Percentiles rank a stretch among this genome's conserved stretches.
Evolutionary conservation across 2,888 invertebrate species (phyloP).

Genomic region (Andrena fulva): DNA sequence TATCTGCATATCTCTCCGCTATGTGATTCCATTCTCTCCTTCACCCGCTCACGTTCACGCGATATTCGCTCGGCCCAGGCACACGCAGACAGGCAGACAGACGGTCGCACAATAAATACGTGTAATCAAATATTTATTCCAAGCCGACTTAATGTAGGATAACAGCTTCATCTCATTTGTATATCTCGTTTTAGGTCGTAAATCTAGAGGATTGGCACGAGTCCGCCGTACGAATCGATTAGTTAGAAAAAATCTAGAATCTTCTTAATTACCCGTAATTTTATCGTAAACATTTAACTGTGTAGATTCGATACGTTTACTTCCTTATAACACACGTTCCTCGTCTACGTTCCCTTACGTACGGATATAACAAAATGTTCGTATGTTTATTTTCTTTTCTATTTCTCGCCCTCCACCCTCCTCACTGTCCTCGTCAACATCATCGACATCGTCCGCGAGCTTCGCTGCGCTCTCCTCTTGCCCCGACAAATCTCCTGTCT

Average conservation of each 20-base stretch:
- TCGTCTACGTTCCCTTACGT: conserved; percentile 60
- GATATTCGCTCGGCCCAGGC: conserved; percentile 4
- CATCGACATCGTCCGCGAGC: conserved; percentile 6
- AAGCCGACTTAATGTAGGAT: conserved; percentile 80
- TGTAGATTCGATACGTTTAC: conserved; percentile 80
- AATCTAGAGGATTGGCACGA: conserved; percentile 81
- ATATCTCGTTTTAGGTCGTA: conserved; percentile 78
- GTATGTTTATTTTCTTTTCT: conserved; percentile 37
- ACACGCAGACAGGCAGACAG: conserved; percentile 25
- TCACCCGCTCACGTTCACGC: conserved; percentile 11
- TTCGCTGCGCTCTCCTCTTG: not conserved
- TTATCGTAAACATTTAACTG: conserved; percentile 84
- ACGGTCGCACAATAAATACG: conserved; percentile 69
- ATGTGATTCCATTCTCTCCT: conserved; percentile 13
- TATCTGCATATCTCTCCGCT: conserved; percentile 50
- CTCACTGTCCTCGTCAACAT: conserved; percentile 13
- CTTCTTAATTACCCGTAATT: conserved; percentile 84
- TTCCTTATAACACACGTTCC: conserved; percentile 67
- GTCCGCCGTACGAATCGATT: conserved; percentile 79
- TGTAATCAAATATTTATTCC: conserved; percentile 78
- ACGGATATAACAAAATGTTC: conserved; percentile 74
- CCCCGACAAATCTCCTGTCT: not conserved
- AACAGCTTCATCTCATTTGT: conserved; percentile 75
- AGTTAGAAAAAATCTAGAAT: conserved; percentile 84
- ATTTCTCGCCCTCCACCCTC: not conserved